phyloP scores from a whole-genome alignment of 2,888 invertebrate species.

The Noctua comes region DNA sequence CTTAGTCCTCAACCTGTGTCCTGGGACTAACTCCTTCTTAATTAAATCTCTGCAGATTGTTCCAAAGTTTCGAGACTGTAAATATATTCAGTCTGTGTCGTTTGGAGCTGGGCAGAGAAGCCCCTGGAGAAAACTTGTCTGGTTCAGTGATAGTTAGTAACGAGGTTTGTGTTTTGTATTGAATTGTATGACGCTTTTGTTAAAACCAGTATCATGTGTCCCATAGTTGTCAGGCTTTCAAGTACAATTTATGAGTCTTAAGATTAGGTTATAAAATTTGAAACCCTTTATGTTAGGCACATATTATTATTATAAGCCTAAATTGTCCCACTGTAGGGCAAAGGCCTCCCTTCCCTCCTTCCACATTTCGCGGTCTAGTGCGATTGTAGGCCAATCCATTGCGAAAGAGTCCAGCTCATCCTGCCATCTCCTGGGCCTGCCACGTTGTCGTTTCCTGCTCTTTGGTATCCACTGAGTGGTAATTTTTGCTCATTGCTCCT shows the following conservation, averaged over 20 bases:
- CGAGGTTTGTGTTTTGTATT: slow-evolving; percentile 5
- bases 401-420: too few relatives aligned
- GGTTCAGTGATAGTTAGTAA: background rate
- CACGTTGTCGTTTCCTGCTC: too few relatives aligned
- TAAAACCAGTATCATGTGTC: background rate
- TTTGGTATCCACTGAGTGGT: too few relatives aligned
- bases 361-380: too few relatives aligned
- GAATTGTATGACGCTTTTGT: slow-evolving; percentile 2
- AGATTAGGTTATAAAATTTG: background rate
- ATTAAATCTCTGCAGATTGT: slow-evolving; percentile 57
- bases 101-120: slow-evolving; percentile 23
- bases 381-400: too few relatives aligned
- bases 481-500: too few relatives aligned
- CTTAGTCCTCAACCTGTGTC: slow-evolving; percentile 26
- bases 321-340: too few relatives aligned
- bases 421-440: too few relatives aligned
- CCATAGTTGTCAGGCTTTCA: background rate
- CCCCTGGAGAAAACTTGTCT: slow-evolving; percentile 47
- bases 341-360: too few relatives aligned
- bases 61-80: slow-evolving; percentile 52
- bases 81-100: slow-evolving; percentile 49
- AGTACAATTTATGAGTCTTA: background rate
- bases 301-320: too few relatives aligned
- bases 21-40: slow-evolving; percentile 50
- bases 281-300: background rate